A percentile compares a stretch with the other conserved stretches of the same genome.
Evolutionary conservation across 2,888 invertebrate species (phyloP).

Genomic region (Rhingia rostrata): DNA sequence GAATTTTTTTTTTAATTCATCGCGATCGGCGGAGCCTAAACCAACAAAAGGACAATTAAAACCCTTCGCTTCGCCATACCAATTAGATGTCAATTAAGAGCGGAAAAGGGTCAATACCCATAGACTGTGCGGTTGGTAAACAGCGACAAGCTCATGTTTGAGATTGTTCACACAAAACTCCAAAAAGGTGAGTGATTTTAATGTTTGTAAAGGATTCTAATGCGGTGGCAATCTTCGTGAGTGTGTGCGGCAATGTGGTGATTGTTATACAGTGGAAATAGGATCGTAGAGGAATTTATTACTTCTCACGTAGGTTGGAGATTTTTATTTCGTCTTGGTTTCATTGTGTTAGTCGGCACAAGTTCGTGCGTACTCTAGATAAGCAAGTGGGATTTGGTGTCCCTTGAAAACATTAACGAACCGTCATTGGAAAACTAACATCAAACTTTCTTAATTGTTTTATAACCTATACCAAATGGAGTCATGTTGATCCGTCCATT

Average conservation of each 20-base stretch:
- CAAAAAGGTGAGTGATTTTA: slow-evolving; percentile 60
- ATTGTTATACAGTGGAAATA: slow-evolving; percentile 10
- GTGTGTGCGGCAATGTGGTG: slow-evolving; percentile 3
- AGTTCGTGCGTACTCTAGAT: background rate
- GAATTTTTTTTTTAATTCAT: slow-evolving; percentile 7
- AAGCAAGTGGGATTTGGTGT: background rate
- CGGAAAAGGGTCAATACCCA: slow-evolving; percentile 66
- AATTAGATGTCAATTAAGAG: slow-evolving; percentile 71
- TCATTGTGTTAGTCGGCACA: slow-evolving; percentile 17
- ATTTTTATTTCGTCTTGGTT: background rate
- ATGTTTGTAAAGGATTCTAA: slow-evolving; percentile 61
- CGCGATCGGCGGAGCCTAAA: slow-evolving; percentile 33
- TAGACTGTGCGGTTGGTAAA: slow-evolving; percentile 36
- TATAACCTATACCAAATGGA: too few relatives aligned
- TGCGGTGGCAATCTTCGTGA: background rate
- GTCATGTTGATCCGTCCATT: too few relatives aligned
- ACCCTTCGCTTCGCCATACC: slow-evolving; percentile 41
- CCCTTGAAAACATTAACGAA: too few relatives aligned
- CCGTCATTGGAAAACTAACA: too few relatives aligned
- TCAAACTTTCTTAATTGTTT: too few relatives aligned
- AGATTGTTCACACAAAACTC: slow-evolving; percentile 20
- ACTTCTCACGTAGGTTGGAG: slow-evolving; percentile 47
- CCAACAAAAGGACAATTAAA: slow-evolving; percentile 37
- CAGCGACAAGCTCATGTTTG: slow-evolving; percentile 12
- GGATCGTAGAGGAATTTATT: slow-evolving; percentile 52